Evolutionary conservation across 1,140 invertebrate genomes (phyloP), one percentile per base, ranked within the genome.

Genomic region (Lucilia cuprina): DNA sequence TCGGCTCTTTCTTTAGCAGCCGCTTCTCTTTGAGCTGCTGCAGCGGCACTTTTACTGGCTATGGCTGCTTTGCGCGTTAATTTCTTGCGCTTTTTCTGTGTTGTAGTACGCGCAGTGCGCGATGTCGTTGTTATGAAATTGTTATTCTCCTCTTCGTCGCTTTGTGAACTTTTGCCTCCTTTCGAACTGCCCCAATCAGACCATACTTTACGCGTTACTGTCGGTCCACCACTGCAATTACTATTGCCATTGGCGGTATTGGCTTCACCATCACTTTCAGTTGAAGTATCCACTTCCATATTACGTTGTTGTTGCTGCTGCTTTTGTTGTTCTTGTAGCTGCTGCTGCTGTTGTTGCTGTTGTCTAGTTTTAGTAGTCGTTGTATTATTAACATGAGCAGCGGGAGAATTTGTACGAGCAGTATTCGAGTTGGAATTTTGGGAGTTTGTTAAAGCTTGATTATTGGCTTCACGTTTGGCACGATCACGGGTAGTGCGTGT

Each of bases 161-260:
- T 92, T 25, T 92, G 92, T 84, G 93, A 92, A 74, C 92, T 93
- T 82, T 92, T 93, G 87, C 93, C 93, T 55, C 90, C 93, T 87
- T 92, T 93, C 83, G 91, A 93, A 83, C 93, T 94, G 88, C 93
- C 94, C 93, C 94, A 95, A 89, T 95, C 94, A 25, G 94, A 94
- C 95, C 95, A 96, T 50, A 95, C 94, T 86, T 94, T 92, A 10
- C 95, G 92, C 1, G 95, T 96, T 55, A 95, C 96, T 10, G 87
- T 87, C 14, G 88, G 70, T 17, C 60, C 87, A 75, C 87, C 87
- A 30, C 87, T 86, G 8, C 85, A 85, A 41, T 78, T 82, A 47
- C 60, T 80, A 41, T 83, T 83, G 25, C 77, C 77, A 17, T 75
- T 82, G 10, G 86, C 87, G 21, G 87, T 83, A 9, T 19, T 93